Base-by-base conservation (phyloP, 2,888 invertebrate species). In the Drosophila fungiperda region DNA sequence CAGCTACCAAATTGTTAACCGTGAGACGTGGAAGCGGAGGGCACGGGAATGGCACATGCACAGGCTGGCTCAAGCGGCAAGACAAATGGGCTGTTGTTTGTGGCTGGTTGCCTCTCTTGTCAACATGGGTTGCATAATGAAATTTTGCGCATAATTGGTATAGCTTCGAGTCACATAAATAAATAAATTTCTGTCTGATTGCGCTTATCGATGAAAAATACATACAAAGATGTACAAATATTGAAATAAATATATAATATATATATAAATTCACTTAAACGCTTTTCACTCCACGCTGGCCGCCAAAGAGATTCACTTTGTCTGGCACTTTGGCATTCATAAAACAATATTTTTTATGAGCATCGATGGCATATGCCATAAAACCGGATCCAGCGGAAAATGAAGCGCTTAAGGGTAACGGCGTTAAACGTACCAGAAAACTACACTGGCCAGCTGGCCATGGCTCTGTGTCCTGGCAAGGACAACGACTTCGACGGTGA, bases 371-470 rank as follows among this genome's bases (percentile, higher is more conserved):
- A 78, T 78, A 80, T 80, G 77, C 72, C 87, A 78, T 89, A 84
- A 89, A 89, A 81, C 54, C 66, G 72, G 57, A 80, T 78, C 73
- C 83, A 78, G 86, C 83, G 80, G 71, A 82, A 88, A 84, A 86
- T 88, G 69, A 86, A 83, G 78, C 70, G 76, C 87, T 87, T 79
- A 69, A 74, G 83, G 82, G 68, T 76, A 73, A 68, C 40, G 63
- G 53, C 80, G 74, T 79, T 82, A 73, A 83, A 85, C 80, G 86
- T 85, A 82, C 50, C 83, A 87, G 77, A 87, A 82, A 82, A 87
- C 73, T 82, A 71, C 63, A 67, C 80, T 72, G 81, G 76, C 64
- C 75, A 65, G 53, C 35, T 38, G 69, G 54, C 57, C 65, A 69
- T 23, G 49, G 33, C 48, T 15, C 58, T n/a, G 20, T 35, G 50